Conservation (phyloP, 2,888 invertebrate genomes). For the Amiota communis region DNA sequence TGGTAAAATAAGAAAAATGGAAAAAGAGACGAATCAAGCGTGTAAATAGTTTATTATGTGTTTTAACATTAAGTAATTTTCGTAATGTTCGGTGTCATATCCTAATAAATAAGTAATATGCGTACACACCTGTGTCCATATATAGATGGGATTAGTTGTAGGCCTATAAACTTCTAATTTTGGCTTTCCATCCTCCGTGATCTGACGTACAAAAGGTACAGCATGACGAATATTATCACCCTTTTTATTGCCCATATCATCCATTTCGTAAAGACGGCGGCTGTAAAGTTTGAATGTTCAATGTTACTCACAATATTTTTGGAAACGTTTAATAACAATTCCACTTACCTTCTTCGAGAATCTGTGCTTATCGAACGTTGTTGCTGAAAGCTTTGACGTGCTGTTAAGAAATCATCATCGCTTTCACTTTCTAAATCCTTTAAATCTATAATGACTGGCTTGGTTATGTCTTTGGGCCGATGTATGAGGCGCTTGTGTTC, state of each 20-base stretch:
- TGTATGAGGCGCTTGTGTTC: slow-evolving; percentile 72
- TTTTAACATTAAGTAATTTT: too few relatives aligned
- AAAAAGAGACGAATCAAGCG: background rate
- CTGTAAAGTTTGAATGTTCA: slow-evolving; percentile 47
- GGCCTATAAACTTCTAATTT: slow-evolving; percentile 76
- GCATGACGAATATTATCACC: slow-evolving; percentile 77
- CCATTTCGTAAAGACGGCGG: slow-evolving; percentile 76
- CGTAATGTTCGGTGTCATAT: too few relatives aligned
- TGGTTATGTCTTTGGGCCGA: slow-evolving; percentile 72
- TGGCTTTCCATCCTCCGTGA: slow-evolving; percentile 77
- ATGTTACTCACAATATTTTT: slow-evolving; percentile 28
- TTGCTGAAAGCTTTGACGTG: slow-evolving; percentile 78
- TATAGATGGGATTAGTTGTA: slow-evolving; percentile 76
- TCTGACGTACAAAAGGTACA: slow-evolving; percentile 78
- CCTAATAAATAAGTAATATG: slow-evolving; percentile 22
- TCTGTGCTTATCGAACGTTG: slow-evolving; percentile 78
- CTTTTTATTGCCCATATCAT: slow-evolving; percentile 76
- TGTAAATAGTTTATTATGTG: too few relatives aligned
- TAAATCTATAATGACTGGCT: slow-evolving; percentile 73
- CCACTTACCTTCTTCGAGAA: slow-evolving; percentile 75
- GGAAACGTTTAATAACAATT: slow-evolving; percentile 22
- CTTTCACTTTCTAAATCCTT: slow-evolving; percentile 73
- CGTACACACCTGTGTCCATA: slow-evolving; percentile 73
- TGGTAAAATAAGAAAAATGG: background rate
- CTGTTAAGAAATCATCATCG: slow-evolving; percentile 75